phyloP scores from a whole-genome alignment of 2,888 invertebrate species.

The Volucella inflata region DNA sequence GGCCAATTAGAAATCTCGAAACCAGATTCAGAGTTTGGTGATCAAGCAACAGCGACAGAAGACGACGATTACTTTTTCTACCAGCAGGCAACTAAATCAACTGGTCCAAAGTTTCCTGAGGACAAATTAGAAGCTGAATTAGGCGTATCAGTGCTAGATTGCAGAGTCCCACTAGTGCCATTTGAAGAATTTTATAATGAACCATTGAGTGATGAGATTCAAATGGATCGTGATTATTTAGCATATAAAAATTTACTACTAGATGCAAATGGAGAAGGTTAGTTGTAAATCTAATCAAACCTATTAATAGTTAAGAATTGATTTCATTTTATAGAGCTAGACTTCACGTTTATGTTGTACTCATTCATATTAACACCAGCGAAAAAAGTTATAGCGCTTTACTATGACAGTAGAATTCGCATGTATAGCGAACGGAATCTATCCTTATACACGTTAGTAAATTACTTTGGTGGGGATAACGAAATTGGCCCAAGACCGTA shows the following conservation, averaged over 20 bases:
- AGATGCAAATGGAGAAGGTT: constrained; percentile 79
- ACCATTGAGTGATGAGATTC: constrained; percentile 94
- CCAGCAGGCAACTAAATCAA: constrained; percentile 79
- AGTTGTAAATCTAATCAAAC: not conserved
- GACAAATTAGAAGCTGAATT: constrained; percentile 87
- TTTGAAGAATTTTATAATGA: constrained; percentile 98
- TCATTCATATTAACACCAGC: constrained; percentile 96
- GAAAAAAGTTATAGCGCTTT: constrained; percentile 94
- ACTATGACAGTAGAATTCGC: constrained; percentile 96
- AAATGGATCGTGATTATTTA: constrained; percentile 97
- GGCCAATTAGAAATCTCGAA: constrained; percentile 90
- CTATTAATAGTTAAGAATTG: not conserved
- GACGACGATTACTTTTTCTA: constrained; percentile 82
- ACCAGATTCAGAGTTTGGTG: constrained; percentile 84
- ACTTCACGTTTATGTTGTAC: constrained; percentile 95
- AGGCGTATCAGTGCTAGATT: constrained; percentile 87
- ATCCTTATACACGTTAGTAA: constrained; percentile 89
- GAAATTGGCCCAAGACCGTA: constrained; percentile 93
- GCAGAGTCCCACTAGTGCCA: constrained; percentile 92
- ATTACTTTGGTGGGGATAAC: constrained; percentile 92
- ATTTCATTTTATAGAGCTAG: constrained; percentile 83
- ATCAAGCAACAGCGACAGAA: constrained; percentile 84
- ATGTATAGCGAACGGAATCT: constrained; percentile 97
- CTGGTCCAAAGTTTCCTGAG: constrained; percentile 83
- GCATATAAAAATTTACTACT: constrained; percentile 89